Conservation (phyloP, 2,113 vertebrate species). For the Lagopus leucura region DNA sequence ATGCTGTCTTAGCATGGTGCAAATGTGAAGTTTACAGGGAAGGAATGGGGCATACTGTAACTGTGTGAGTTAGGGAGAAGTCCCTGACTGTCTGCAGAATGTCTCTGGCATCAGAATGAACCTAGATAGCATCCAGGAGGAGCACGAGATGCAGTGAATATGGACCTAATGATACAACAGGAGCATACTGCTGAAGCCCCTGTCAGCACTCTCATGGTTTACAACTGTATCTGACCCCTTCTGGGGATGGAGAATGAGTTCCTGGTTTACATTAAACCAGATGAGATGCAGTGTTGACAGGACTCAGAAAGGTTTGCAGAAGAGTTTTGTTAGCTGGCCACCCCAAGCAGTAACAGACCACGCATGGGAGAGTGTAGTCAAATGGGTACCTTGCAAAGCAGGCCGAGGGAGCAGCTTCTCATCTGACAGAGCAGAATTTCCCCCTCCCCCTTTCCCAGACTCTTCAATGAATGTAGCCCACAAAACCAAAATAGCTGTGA, state of each 20-base stretch:
- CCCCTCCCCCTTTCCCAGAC: neutral
- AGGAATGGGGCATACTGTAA: neutral
- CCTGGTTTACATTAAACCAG: conserved; percentile 71
- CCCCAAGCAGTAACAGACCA: neutral
- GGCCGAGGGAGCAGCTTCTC: neutral
- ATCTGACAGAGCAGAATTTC: neutral
- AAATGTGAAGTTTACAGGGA: neutral
- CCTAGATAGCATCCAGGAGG: neutral
- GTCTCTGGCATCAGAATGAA: neutral
- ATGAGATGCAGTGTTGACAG: conserved; percentile 64
- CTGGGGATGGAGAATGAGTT: conserved; percentile 14
- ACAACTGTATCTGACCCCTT: conserved; percentile 65
- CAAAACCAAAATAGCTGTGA: neutral
- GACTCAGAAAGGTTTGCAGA: conserved; percentile 13
- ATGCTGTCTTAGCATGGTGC: neutral
- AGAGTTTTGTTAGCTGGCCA: neutral
- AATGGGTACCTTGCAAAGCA: neutral
- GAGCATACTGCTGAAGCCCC: conserved; percentile 34
- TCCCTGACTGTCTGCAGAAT: neutral
- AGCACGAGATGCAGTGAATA: neutral
- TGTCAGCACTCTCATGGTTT: conserved; percentile 66
- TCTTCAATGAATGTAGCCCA: neutral
- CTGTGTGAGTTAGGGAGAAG: neutral
- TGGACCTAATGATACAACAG: conserved; percentile 49
- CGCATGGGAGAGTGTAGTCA: neutral